A percentile compares a stretch with the other conserved stretches of the same genome.
These are phyloP conservation scores for Porites cylindrica DNA, from an alignment of 92 coral and sea anemone species.

Conservation along the genomic window DNA sequence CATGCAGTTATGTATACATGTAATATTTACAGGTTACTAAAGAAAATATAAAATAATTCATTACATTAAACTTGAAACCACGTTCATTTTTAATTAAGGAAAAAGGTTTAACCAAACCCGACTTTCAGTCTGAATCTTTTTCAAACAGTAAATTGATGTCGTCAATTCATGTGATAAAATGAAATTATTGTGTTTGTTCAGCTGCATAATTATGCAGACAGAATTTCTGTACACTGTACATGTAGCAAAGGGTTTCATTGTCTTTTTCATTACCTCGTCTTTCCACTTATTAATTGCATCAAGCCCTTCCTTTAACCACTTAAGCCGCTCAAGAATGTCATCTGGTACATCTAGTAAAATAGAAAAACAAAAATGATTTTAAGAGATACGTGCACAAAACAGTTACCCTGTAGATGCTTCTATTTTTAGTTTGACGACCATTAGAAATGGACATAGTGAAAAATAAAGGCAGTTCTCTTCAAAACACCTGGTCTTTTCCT, in stretches of 20 bases:
- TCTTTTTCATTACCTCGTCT: slow-evolving; percentile 75
- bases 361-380: not conserved
- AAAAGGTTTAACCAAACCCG: too few species aligned
- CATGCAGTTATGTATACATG: too few species aligned
- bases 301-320: slow-evolving; percentile 77
- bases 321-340: slow-evolving; percentile 86
- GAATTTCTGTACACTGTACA: not conserved
- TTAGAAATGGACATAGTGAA: too few species aligned
- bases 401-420: not conserved
- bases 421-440: too few species aligned
- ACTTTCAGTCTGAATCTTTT: not conserved
- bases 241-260: not conserved
- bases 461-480: not conserved
- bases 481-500: slow-evolving; percentile 84
- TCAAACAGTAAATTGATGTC: too few species aligned
- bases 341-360: slow-evolving; percentile 84
- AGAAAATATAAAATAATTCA: not conserved
- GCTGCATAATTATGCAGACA: too few species aligned
- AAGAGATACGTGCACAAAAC: not conserved
- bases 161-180: too few species aligned
- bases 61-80: not conserved
- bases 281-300: slow-evolving; percentile 90
- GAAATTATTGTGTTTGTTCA: too few species aligned
- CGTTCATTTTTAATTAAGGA: not conserved
- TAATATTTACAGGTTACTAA: too few species aligned